phyloP scores from a whole-genome alignment of 2,797 vertebrate genomes.

The Zenarchopterus dispar region DNA sequence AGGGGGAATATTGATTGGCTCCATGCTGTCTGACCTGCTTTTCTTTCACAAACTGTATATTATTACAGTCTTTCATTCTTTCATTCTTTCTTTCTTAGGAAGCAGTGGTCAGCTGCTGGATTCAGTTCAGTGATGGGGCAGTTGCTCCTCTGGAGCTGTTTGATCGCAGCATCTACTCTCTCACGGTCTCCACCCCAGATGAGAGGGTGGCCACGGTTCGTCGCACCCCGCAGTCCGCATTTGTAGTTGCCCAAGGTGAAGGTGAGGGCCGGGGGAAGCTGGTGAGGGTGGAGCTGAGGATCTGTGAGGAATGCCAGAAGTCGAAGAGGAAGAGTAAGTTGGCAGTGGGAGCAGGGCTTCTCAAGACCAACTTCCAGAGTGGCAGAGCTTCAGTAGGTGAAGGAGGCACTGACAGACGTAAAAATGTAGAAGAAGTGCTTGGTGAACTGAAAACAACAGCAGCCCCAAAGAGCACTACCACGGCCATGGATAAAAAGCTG shows the following conservation, averaged over 20 bases:
- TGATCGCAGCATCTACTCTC: conserved; percentile 85
- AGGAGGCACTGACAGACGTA: conserved; percentile 13
- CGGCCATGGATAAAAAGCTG: conserved; percentile 38
- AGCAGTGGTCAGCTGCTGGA: conserved; percentile 91
- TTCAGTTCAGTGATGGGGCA: conserved; percentile 92
- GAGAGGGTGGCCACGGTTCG: conserved; percentile 87
- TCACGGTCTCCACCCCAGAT: conserved; percentile 87
- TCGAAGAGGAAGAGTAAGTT: conserved; percentile 92
- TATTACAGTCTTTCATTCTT: conserved; percentile 2
- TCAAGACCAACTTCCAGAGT: conserved; percentile 83
- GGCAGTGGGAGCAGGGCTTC: conserved; percentile 79
- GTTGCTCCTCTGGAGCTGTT: conserved; percentile 89
- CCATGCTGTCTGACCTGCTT: conserved; percentile 29
- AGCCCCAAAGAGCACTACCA: conserved; percentile 44
- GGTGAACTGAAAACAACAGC: conserved; percentile 49
- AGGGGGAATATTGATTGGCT: conserved; percentile 37
- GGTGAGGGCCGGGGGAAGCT: conserved; percentile 80
- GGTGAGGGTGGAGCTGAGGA: conserved; percentile 89
- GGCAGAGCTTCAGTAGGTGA: conserved; percentile 34
- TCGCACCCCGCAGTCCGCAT: conserved; percentile 84
- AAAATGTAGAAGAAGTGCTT: conserved; percentile 30
- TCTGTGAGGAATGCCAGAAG: conserved; percentile 93
- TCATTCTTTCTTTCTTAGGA: conserved; percentile 81
- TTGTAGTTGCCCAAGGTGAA: conserved; percentile 83
- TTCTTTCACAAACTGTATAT: conserved; percentile 8